Conservation (phyloP, 2,113 vertebrate species). For the Atherinomorus stipes region DNA sequence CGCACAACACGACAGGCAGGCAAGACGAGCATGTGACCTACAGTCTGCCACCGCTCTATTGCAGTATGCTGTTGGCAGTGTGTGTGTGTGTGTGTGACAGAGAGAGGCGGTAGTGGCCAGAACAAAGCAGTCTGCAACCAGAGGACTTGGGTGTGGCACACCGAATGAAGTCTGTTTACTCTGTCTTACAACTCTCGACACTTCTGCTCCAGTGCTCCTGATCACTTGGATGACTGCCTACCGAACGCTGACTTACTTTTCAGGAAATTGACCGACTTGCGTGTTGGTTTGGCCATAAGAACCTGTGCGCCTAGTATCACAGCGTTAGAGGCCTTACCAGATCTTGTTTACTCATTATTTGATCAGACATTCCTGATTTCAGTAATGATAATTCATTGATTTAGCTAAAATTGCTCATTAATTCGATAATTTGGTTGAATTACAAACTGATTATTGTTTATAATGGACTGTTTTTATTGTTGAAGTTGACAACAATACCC, state of each 20-base stretch:
- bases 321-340: background rate
- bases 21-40: constrained; percentile 48
- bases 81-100: constrained; percentile 21
- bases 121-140: constrained; percentile 73
- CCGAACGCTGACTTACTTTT: background rate
- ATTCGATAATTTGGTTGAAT: background rate
- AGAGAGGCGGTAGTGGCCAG: constrained; percentile 40
- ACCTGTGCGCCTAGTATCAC: no score
- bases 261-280: background rate
- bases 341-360: background rate
- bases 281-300: background rate
- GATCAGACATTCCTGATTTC: background rate
- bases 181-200: background rate
- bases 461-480: no score
- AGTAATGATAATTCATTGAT: background rate
- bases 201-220: background rate
- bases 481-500: no score
- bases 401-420: background rate
- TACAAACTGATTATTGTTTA: no score
- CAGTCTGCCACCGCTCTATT: constrained; percentile 54
- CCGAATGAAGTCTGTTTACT: constrained; percentile 36
- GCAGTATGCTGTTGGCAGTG: constrained; percentile 39
- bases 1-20: constrained; percentile 30
- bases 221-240: no score
- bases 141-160: constrained; percentile 67